Percentiles rank a stretch among this genome's conserved stretches.
phyloP scores from a whole-genome alignment of 2,797 vertebrate species.

The Garrulus glandarius region DNA sequence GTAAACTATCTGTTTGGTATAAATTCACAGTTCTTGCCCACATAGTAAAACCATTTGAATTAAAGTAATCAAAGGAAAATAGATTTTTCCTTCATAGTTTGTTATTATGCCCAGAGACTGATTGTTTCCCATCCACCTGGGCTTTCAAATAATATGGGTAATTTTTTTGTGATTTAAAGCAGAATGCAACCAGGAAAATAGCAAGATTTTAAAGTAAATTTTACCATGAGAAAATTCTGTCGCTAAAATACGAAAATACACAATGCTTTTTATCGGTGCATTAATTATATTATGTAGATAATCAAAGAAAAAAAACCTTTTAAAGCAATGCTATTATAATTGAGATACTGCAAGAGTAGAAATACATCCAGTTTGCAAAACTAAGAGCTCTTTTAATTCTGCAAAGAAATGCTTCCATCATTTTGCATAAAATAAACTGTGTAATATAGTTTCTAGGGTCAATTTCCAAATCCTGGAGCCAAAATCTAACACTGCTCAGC shows the following conservation, averaged over 20 bases:
- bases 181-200: not conserved
- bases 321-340: not conserved
- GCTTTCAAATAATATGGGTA: not conserved
- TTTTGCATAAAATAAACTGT: not conserved
- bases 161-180: constrained; percentile 34
- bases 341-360: not conserved
- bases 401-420: not conserved
- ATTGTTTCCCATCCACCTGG: not conserved
- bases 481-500: not conserved
- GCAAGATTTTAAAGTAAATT: not conserved
- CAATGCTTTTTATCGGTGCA: not conserved
- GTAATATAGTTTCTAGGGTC: not conserved
- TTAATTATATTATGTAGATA: not conserved
- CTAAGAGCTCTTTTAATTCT: not conserved
- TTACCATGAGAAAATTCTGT: not conserved
- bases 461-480: not conserved
- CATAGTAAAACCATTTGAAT: not conserved
- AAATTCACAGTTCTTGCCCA: not conserved
- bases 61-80: constrained; percentile 6
- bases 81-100: not conserved
- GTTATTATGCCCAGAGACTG: not conserved
- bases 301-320: not conserved
- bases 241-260: not conserved
- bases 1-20: not conserved
- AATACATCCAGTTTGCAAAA: not conserved